phyloP scores from a whole-genome alignment of 2,888 invertebrate genomes.

The Pyralis farinalis region DNA sequence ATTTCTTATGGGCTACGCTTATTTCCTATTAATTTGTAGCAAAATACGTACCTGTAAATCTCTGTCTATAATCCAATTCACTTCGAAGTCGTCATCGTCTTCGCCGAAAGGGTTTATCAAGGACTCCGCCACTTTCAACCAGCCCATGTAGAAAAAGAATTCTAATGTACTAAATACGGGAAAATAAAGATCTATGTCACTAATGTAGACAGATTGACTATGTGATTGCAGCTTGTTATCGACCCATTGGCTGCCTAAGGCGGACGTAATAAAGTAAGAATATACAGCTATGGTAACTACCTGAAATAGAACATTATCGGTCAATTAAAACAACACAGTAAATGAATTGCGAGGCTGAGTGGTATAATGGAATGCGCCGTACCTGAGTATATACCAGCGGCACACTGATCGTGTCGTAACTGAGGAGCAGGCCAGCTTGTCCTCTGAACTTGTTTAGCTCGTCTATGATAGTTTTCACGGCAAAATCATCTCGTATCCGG shows the following conservation, averaged over 20 bases:
- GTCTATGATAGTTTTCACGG: slow-evolving; percentile 94
- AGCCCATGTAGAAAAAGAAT: slow-evolving; percentile 94
- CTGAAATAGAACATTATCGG: slow-evolving; percentile 39
- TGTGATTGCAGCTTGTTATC: slow-evolving; percentile 72
- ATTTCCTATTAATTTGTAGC: no score
- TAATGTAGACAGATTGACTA: slow-evolving; percentile 53
- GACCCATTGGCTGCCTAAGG: slow-evolving; percentile 94
- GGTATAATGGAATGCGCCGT: slow-evolving; percentile 11
- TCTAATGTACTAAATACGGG: slow-evolving; percentile 94
- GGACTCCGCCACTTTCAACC: slow-evolving; percentile 95
- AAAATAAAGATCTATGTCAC: slow-evolving; percentile 91
- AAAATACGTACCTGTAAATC: slow-evolving; percentile 85
- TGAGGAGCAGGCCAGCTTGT: slow-evolving; percentile 87
- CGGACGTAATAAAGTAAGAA: slow-evolving; percentile 93
- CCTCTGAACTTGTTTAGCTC: slow-evolving; percentile 92
- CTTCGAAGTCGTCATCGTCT: slow-evolving; percentile 95
- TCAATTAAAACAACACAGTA: not conserved
- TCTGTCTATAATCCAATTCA: slow-evolving; percentile 96
- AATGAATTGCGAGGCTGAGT: not conserved
- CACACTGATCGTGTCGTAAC: slow-evolving; percentile 89
- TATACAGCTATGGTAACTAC: slow-evolving; percentile 96
- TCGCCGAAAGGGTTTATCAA: slow-evolving; percentile 96
- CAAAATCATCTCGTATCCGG: slow-evolving; percentile 93
- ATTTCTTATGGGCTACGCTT: no score
- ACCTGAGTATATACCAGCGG: slow-evolving; percentile 92